Base-by-base conservation (phyloP, 37 sponge, comb jelly and placozoan species). In the Theonella swinhoei region DNA sequence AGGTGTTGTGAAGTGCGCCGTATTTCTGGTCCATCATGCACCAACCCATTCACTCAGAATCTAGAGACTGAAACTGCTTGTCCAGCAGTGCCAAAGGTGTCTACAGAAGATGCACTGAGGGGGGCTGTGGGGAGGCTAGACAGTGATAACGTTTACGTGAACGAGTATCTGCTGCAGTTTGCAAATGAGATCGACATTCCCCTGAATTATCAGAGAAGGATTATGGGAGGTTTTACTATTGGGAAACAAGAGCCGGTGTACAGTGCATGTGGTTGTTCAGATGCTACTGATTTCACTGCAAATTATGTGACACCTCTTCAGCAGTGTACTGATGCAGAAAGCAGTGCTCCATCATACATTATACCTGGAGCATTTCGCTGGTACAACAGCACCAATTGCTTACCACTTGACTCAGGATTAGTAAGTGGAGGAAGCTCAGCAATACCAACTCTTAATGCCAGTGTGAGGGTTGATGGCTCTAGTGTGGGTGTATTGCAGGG, bases 71-170 rank as follows among this genome's bases (percentile, higher is more conserved):
- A 28, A 0, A 1, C 75, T 7, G 76, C 81, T 72, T 90, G 91
- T 60, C 94, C 94, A 19, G 14, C 36, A 25, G 88, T 88, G 59
- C 91, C 94, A n/a, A 41, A 64, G 4, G 61, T 86, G 22, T 39
- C 62, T 24, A n/a, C 40, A 64, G 3, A 26, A 23, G 42, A 77
- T 35, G 19, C 54, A 41, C n/a, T 17, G 7, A 14, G 54, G 14
- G 54, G 54, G 14, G 54, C 72, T 5, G 30, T 54, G 2, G 88
- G 83, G 4, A 74, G 73, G 19, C 64, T 94, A 23, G 84, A 87
- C 11, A 73, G 47, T 62, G 32, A 43, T 7, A 75, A 62, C 54
- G 39, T 59, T 1, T 94, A 74, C 41, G 81, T 94, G 22, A 78
- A 79, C 30, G 94, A 94, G 72, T 37, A 80, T 28, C 75, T 94